A percentile compares a stretch with the other conserved stretches of the same genome.
Conservation (phyloP, 2,113 vertebrate genomes). For the Menura novaehollandiae region DNA sequence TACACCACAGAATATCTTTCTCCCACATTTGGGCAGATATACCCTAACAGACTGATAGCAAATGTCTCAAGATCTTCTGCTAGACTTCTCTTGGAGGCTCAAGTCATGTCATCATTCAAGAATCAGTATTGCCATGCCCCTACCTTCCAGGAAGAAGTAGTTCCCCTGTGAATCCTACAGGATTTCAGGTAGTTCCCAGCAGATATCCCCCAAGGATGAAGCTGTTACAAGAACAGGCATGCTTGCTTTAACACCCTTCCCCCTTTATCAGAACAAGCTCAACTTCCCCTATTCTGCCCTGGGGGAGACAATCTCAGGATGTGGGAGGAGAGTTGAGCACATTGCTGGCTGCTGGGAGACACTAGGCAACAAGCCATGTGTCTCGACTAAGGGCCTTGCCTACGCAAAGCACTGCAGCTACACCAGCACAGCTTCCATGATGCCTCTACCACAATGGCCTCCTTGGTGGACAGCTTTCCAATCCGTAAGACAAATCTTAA, state of each 20-base stretch:
- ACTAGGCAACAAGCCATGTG: constrained; percentile 42
- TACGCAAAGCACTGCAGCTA: not conserved
- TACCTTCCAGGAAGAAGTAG: not conserved
- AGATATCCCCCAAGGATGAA: not conserved
- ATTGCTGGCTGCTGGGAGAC: constrained; percentile 58
- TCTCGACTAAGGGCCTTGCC: constrained; percentile 55
- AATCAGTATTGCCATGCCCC: not conserved
- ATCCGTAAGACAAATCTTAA: not conserved
- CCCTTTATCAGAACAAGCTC: constrained; percentile 45
- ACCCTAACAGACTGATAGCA: not conserved
- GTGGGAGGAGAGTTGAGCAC: constrained; percentile 59
- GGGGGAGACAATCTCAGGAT: constrained; percentile 67
- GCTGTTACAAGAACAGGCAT: not conserved
- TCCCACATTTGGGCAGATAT: not conserved
- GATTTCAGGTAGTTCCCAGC: not conserved
- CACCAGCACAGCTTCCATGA: constrained; percentile 6
- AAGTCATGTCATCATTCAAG: not conserved
- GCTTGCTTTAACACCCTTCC: constrained; percentile 56
- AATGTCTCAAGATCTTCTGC: not conserved
- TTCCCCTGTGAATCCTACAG: not conserved
- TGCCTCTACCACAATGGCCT: not conserved
- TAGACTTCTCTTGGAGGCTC: not conserved
- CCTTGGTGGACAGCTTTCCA: not conserved
- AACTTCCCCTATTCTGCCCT: constrained; percentile 64
- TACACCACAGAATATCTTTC: not conserved